Conservation (phyloP, 2,797 vertebrate genomes). For the Arnoldichthys spilopterus region DNA sequence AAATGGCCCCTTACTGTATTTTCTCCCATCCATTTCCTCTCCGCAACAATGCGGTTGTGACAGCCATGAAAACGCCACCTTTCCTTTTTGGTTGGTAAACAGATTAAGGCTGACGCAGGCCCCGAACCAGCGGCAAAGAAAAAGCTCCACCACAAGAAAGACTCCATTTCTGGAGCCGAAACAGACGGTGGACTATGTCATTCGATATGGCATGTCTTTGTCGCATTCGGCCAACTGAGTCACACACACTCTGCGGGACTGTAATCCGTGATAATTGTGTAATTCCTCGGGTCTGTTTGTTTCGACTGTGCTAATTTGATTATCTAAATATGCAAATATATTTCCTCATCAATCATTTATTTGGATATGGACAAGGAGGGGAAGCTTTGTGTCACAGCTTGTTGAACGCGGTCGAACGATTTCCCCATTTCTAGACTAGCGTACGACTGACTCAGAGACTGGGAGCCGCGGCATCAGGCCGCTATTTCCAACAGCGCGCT, state of each 20-base stretch:
- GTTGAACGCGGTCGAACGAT: slow-evolving; percentile 4
- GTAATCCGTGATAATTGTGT: slow-evolving; percentile 36
- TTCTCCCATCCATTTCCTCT: slow-evolving; percentile 26
- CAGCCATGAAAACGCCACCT: slow-evolving; percentile 51
- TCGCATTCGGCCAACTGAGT: slow-evolving; percentile 42
- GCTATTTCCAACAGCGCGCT: slow-evolving; percentile 15
- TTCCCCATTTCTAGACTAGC: not conserved
- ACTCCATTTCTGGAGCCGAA: slow-evolving; percentile 22
- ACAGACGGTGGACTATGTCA: slow-evolving; percentile 34
- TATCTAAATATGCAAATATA: slow-evolving; percentile 33
- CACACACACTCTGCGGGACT: slow-evolving; percentile 26
- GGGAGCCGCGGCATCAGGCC: not conserved
- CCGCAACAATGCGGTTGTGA: slow-evolving; percentile 41
- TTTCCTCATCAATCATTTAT: slow-evolving; percentile 31
- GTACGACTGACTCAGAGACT: not conserved
- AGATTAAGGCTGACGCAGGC: slow-evolving; percentile 35
- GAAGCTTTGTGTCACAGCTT: not conserved
- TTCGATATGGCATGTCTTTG: slow-evolving; percentile 47
- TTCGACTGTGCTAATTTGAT: slow-evolving; percentile 38
- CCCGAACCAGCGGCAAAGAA: slow-evolving; percentile 21
- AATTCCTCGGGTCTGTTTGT: slow-evolving; percentile 15
- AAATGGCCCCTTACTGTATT: slow-evolving; percentile 16
- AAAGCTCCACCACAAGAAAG: slow-evolving; percentile 14
- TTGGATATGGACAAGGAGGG: slow-evolving; percentile 7
- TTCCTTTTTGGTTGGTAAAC: slow-evolving; percentile 31